A percentile compares a stretch with the other conserved stretches of the same genome.
Conservation (phyloP, 2,888 invertebrate species). For the Microplitis deprimator region DNA sequence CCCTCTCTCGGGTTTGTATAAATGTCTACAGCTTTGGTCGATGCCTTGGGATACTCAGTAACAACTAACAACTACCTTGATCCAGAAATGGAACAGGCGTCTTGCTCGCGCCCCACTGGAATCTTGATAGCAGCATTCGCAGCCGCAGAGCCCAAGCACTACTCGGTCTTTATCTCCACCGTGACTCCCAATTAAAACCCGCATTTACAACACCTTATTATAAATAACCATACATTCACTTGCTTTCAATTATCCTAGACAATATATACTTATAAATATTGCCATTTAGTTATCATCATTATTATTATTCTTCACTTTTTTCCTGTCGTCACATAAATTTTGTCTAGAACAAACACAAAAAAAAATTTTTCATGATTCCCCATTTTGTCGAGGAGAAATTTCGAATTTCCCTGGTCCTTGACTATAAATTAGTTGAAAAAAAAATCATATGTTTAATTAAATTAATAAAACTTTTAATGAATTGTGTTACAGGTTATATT, state of each 20-base stretch:
- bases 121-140: constrained; percentile 41
- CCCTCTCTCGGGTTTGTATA: constrained; percentile 10
- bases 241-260: constrained; percentile 5
- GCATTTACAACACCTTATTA: constrained; percentile 60
- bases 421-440: no score
- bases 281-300: not conserved
- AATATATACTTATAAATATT: not conserved
- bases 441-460: no score
- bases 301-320: not conserved
- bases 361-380: no score
- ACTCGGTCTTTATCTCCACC: constrained; percentile 42
- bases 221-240: constrained; percentile 46
- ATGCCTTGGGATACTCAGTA: not conserved
- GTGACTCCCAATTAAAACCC: constrained; percentile 58
- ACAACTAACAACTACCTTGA: constrained; percentile 14
- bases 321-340: no score
- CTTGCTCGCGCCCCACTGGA: constrained; percentile 22
- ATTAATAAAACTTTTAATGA: constrained; percentile 8
- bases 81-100: constrained; percentile 28
- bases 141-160: constrained; percentile 25
- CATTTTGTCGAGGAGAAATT: no score
- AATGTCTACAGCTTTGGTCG: not conserved
- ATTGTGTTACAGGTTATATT: constrained; percentile 85
- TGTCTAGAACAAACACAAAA: no score
- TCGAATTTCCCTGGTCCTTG: no score